phyloP scores from a whole-genome alignment of 2,797 vertebrate genomes.

The Vespertilio murinus region DNA sequence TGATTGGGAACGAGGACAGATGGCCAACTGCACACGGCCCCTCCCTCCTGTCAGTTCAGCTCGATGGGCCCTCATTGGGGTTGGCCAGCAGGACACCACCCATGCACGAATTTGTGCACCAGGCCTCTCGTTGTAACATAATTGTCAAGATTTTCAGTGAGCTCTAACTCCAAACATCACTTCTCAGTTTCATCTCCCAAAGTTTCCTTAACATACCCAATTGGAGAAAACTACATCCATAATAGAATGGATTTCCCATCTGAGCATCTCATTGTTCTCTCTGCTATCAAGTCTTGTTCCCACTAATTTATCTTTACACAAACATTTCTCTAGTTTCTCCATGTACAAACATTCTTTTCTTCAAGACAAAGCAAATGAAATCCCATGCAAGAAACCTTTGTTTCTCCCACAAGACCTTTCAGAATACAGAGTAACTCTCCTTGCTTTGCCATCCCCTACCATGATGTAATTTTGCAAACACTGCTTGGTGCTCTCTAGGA shows the following conservation, averaged over 20 bases:
- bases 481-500: neutral
- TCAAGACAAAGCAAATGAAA: neutral
- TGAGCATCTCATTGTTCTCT: neutral
- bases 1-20: rapidly evolving
- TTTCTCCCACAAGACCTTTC: neutral
- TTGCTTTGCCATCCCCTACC: neutral
- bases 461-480: neutral
- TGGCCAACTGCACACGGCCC: no score
- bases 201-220: neutral
- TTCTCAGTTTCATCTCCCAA: neutral
- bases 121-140: neutral
- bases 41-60: no score
- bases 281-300: neutral
- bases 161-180: neutral
- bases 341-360: neutral
- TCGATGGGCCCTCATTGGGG: no score
- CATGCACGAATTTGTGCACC: no score
- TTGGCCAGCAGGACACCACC: no score
- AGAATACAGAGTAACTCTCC: neutral
- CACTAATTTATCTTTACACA: no score
- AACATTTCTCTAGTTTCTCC: neutral
- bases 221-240: neutral
- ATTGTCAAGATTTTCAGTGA: neutral
- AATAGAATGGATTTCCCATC: neutral
- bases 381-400: neutral